A percentile compares a stretch with the other conserved stretches of the same genome.
Conservation (phyloP, 2,888 invertebrate species). For the Spisula solida region DNA sequence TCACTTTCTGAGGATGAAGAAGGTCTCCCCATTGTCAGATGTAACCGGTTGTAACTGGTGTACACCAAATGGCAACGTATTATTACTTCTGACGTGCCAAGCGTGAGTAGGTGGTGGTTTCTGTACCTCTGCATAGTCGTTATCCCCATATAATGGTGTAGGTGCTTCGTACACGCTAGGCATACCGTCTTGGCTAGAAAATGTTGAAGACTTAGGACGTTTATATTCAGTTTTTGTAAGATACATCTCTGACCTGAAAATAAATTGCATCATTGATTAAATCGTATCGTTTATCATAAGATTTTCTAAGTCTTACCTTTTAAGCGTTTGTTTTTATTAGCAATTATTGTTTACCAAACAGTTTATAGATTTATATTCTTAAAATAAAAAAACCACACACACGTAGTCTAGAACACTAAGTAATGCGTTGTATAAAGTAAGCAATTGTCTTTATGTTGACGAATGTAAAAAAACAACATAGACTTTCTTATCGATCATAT, state of each 20-base stretch:
- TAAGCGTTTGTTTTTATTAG: neutral
- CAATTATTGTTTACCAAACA: too few relatives aligned
- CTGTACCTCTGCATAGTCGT: neutral
- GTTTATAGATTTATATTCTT: neutral
- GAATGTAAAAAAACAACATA: too few relatives aligned
- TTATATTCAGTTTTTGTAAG: neutral
- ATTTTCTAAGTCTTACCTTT: neutral
- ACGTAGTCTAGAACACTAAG: too few relatives aligned
- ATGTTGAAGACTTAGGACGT: neutral
- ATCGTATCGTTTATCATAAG: neutral
- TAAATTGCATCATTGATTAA: too few relatives aligned
- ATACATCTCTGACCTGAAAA: neutral
- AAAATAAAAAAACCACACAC: neutral
- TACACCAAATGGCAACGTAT: neutral
- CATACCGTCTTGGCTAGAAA: neutral
- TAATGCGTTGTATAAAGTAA: too few relatives aligned
- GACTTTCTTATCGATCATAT: too few relatives aligned
- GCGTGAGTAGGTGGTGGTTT: slow-evolving; percentile 8
- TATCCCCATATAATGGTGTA: neutral
- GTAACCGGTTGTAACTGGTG: neutral
- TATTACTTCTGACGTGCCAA: neutral
- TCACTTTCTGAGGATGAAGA: neutral
- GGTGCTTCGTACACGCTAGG: neutral
- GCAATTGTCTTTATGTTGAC: too few relatives aligned
- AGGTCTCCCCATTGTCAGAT: neutral